A percentile compares a stretch with the other conserved stretches of the same genome.
phyloP scores from a whole-genome alignment of 2,888 invertebrate genomes.

The Thalpophila matura region DNA sequence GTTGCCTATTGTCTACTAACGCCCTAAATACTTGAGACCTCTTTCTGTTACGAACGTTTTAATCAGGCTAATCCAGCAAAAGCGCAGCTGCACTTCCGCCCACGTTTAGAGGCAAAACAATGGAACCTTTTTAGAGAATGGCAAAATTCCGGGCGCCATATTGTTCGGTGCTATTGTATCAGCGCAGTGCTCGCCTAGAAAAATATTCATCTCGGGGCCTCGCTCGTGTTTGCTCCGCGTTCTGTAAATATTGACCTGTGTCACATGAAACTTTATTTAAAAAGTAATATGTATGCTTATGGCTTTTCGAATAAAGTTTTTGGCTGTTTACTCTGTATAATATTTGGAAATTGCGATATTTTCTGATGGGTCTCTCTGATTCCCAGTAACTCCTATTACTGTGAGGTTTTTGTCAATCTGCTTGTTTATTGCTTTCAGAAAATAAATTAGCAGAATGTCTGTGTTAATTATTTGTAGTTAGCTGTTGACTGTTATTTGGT shows the following conservation, averaged over 20 bases:
- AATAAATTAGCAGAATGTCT: constrained; percentile 23
- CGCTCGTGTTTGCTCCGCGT: constrained; percentile 57
- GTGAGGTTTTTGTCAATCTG: not conserved
- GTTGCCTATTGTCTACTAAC: constrained; percentile 48
- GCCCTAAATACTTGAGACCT: constrained; percentile 34
- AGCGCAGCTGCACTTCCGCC: constrained; percentile 66
- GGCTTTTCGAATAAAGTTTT: constrained; percentile 35
- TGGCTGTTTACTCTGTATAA: constrained; percentile 19
- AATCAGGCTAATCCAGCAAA: constrained; percentile 66
- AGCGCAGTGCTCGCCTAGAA: constrained; percentile 60
- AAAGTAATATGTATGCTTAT: constrained; percentile 47
- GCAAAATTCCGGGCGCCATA: constrained; percentile 68
- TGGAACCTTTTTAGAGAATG: constrained; percentile 69
- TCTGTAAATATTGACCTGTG: constrained; percentile 60
- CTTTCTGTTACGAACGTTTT: constrained; percentile 35
- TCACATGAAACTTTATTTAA: constrained; percentile 53
- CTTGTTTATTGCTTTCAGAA: constrained; percentile 25
- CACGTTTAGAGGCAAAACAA: constrained; percentile 69
- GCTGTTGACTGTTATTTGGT: constrained; percentile 16
- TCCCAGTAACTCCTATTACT: not conserved
- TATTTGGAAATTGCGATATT: constrained; percentile 9
- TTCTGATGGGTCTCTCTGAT: not conserved
- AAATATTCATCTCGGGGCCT: constrained; percentile 69
- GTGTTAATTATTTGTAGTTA: constrained; percentile 18
- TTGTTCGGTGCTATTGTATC: constrained; percentile 70